phyloP scores from a whole-genome alignment of 2,113 vertebrate species.

The Ammodytes marinus region DNA sequence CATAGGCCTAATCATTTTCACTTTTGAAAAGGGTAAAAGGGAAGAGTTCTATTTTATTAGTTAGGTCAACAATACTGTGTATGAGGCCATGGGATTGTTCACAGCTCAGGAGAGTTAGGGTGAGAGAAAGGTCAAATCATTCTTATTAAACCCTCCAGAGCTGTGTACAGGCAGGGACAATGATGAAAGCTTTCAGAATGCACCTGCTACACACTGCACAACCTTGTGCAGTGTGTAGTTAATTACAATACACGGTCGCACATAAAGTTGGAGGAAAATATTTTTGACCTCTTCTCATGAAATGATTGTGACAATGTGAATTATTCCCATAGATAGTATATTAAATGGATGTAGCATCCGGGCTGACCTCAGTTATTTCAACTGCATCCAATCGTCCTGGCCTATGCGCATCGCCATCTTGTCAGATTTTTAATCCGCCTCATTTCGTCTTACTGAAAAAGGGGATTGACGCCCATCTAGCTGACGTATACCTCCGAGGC shows the following conservation, averaged over 20 bases:
- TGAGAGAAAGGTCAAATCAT: conserved; percentile 29
- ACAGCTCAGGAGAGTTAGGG: not conserved
- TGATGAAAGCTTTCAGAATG: conserved; percentile 2
- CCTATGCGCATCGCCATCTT: too few relatives aligned
- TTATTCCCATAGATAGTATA: too few relatives aligned
- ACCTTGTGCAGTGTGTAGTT: not conserved
- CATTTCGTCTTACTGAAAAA: too few relatives aligned
- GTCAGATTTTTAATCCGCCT: too few relatives aligned
- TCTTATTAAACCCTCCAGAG: conserved; percentile 8
- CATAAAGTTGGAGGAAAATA: not conserved
- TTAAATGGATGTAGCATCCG: too few relatives aligned
- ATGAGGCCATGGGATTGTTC: conserved; percentile 11
- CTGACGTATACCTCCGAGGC: too few relatives aligned
- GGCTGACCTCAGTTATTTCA: too few relatives aligned
- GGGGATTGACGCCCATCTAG: too few relatives aligned
- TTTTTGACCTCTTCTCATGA: too few relatives aligned
- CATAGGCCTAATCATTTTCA: not conserved
- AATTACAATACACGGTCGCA: not conserved
- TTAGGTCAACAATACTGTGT: conserved; percentile 8
- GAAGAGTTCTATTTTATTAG: conserved; percentile 21
- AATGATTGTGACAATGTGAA: too few relatives aligned
- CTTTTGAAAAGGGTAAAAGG: conserved; percentile 3
- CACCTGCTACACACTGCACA: not conserved
- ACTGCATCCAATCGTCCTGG: too few relatives aligned
- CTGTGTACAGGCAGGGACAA: conserved; percentile 23